Percentiles rank a stretch among this genome's conserved stretches.
Conservation (phyloP, 2,888 invertebrate species). For the Eupithecia tripunctaria region DNA sequence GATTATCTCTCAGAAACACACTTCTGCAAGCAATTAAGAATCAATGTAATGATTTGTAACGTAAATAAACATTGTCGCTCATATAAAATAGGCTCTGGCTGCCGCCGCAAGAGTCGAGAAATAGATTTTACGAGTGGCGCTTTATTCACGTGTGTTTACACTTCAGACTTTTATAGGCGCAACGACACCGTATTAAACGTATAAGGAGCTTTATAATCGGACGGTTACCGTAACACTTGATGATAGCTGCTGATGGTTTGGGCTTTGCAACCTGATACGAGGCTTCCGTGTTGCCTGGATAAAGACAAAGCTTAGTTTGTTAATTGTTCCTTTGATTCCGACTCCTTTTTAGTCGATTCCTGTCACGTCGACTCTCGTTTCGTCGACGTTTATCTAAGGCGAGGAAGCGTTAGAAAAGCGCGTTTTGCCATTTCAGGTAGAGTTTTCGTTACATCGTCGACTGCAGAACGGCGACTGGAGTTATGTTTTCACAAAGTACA, state of each 20-base stretch:
- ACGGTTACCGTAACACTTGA: conserved; percentile 42
- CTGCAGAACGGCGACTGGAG: too few species aligned
- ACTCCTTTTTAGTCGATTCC: too few species aligned
- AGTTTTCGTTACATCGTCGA: too few species aligned
- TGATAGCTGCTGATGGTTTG: conserved; percentile 37
- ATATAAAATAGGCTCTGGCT: conserved; percentile 64
- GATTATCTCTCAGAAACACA: background rate
- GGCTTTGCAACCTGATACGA: conserved; percentile 15
- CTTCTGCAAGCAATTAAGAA: conserved; percentile 30
- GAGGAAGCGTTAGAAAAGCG: too few species aligned
- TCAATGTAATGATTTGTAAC: conserved; percentile 39
- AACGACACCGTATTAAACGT: conserved; percentile 79
- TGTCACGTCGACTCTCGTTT: too few species aligned
- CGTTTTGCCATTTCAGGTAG: too few species aligned
- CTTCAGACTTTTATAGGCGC: conserved; percentile 81
- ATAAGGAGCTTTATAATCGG: conserved; percentile 61
- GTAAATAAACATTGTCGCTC: conserved; percentile 55
- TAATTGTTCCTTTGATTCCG: too few species aligned
- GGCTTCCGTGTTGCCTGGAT: too few species aligned
- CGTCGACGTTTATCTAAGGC: too few species aligned
- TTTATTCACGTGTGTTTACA: conserved; percentile 83
- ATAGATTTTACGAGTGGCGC: conserved; percentile 82
- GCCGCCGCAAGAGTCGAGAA: conserved; percentile 73
- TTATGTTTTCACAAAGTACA: too few species aligned
- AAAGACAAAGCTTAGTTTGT: too few species aligned